Base-by-base conservation (phyloP, 35 echinoderm and acorn worm genomes). In the Ophiothrix spiculata region DNA sequence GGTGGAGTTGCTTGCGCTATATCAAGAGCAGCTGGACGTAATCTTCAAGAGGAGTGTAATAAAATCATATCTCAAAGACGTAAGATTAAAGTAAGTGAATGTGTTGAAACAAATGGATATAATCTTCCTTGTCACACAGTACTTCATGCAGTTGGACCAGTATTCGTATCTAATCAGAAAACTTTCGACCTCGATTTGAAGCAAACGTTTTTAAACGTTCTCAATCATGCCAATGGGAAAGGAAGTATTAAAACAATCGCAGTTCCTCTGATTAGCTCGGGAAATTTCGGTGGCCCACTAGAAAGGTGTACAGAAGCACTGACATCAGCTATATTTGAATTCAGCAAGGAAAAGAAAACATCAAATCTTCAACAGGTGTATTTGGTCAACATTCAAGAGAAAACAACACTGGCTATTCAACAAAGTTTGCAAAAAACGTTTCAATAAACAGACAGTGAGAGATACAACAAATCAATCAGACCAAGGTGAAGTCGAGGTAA, bases 201-300 rank as follows among this genome's bases (percentile, higher is more conserved):
- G 13, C 8, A 64, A 4, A 83, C 81, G 14, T 83, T 83, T 35
- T 56, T 83, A 35, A 83, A 83, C 39, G 54, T 33, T 36, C 38
- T 83, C 25, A 12, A 1, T 17, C 25, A 69, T 35, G 81, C 81
- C 35, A 33, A 83, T 1, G 14, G 25, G 12, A 1, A 60, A 23
- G 34, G 34, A 33, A 28, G 60, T 12, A 19, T 83, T 2, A 56
- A 2, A 11, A 63, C 81, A 1, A 21, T 83, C 21, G 81, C 81
- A 64, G 31, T 83, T 37, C 81, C 81, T 36, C 81, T 83, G 4
- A 64, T 83, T 33, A 60, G 81, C 36, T 83, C 81, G 19, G 81
- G 81, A 32, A 56, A 23, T n/a, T n/a, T 6, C 35, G 81, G 41
- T 29, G 81, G 41, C 28, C 81, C 41, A 1, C 60, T 64, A 60